Base-by-base conservation (phyloP, 1,140 invertebrate genomes). In the Rhyacophila brunnea region DNA sequence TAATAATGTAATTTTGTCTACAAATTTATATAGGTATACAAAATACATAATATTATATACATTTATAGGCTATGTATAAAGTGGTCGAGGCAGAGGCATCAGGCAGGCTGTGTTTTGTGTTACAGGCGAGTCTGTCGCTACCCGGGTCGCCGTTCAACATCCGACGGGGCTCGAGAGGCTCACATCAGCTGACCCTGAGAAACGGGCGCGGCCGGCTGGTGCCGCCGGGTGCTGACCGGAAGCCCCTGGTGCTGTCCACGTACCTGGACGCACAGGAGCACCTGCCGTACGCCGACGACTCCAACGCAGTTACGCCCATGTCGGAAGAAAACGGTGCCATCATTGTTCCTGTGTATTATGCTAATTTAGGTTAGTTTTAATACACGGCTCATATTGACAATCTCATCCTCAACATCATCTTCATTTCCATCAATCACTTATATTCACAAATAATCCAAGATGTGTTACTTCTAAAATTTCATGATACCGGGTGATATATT, bases 281-380 rank as follows among this genome's bases (percentile, higher is more conserved):
- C 75, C 84, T 98, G 68, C 96, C 96, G 11, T 98, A 95, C 75
- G 95, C 95, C 19, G 96, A 98, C 74, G 95, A 98, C 75, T 97
- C 94, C 43, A 95, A 95, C 70, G 96, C 95, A 46, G 95, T 97
- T 2, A 98, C 95, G 42, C 96, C 96, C 10, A 96, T 96, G 91
- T 96, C 93, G 48, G 96, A 98, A 80, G 95, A 98, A 74, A 96
- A 95, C 74, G 93, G 93, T 65, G 92, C 92, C 65, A 95, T 95
- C 74, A 90, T 95, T 66, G 90, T 96, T 61, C 91, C 93, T 6
- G 87, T 92, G 66, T 93, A 93, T 74, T 90, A 90, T 72, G 82
- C 88, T 60, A 91, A 87, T 77, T 81, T 91, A 74, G 89, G 86
- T 82, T 59, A 65, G 63, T 65, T 65, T 56, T 28, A 28, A 28